These are phyloP conservation scores for Brachypodius melanocephalos DNA, from an alignment of 2,113 vertebrate genomes.

Conservation along the genomic window DNA sequence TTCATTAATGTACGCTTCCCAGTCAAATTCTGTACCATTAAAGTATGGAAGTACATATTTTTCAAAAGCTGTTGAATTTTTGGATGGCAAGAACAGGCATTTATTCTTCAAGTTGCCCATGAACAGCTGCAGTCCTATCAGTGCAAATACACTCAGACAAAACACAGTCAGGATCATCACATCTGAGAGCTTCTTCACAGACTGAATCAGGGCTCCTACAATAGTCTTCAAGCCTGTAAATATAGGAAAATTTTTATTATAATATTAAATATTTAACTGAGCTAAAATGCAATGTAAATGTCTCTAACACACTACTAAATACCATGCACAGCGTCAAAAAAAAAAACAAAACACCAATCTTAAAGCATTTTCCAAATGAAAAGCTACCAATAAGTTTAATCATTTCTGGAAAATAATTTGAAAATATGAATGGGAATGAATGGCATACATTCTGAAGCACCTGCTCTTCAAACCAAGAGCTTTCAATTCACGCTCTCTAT, in stretches of 20 bases:
- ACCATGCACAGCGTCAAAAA: conserved; percentile 44
- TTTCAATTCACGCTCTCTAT: conserved; percentile 1
- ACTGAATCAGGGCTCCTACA: conserved; percentile 93
- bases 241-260: background rate
- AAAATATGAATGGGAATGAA: conserved; percentile 12
- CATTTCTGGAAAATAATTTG: background rate
- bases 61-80: conserved; percentile 27
- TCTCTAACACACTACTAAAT: background rate
- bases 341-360: background rate
- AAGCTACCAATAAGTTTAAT: background rate
- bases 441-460: background rate
- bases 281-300: background rate
- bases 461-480: background rate
- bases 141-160: conserved; percentile 96
- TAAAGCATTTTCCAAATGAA: background rate
- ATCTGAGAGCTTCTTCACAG: conserved; percentile 93
- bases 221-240: conserved; percentile 93
- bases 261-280: background rate
- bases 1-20: conserved; percentile 39
- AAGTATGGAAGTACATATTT: background rate
- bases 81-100: conserved; percentile 72
- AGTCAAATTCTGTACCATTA: conserved; percentile 41
- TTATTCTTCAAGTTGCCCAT: conserved; percentile 91
- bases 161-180: conserved; percentile 98
- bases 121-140: conserved; percentile 93